These are phyloP conservation scores for Dreissena polymorpha DNA, from an alignment of 1,140 invertebrate species.

Conservation along the genomic window DNA sequence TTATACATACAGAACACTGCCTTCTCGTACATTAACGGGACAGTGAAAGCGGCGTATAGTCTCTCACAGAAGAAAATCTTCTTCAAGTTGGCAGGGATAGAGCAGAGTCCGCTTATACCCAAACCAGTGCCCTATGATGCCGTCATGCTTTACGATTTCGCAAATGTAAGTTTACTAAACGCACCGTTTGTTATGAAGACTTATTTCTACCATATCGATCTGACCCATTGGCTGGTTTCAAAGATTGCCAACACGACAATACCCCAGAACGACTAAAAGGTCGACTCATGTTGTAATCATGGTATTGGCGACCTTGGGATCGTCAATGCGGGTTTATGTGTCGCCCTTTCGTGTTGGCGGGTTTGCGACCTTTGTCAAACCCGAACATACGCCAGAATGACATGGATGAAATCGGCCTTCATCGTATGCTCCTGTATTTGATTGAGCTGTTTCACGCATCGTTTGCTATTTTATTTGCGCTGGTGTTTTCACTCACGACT, in stretches of 20 bases:
- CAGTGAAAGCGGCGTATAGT: slow-evolving; percentile 27
- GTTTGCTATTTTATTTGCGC: no score
- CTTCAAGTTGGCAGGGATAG: slow-evolving; percentile 25
- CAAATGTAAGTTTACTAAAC: slow-evolving; percentile 22
- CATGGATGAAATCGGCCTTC: no score
- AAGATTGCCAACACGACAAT: not conserved
- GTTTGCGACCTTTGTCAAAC: no score
- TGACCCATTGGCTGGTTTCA: not conserved
- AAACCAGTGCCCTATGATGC: slow-evolving; percentile 22
- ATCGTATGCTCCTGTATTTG: no score
- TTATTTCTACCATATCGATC: not conserved
- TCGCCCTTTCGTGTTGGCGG: not conserved
- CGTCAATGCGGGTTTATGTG: no score
- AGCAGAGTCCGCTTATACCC: slow-evolving; percentile 40
- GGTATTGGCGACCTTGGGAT: not conserved
- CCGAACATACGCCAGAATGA: no score
- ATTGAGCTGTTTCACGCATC: no score
- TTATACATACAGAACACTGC: slow-evolving; percentile 25
- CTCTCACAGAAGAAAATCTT: slow-evolving; percentile 31
- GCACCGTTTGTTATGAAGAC: not conserved
- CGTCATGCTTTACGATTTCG: slow-evolving; percentile 41
- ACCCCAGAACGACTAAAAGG: not conserved
- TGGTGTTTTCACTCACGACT: not conserved
- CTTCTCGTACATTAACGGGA: slow-evolving; percentile 37
- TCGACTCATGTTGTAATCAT: not conserved